phyloP scores from a whole-genome alignment of 2,113 vertebrate species.

The Hemibates koningsi region DNA sequence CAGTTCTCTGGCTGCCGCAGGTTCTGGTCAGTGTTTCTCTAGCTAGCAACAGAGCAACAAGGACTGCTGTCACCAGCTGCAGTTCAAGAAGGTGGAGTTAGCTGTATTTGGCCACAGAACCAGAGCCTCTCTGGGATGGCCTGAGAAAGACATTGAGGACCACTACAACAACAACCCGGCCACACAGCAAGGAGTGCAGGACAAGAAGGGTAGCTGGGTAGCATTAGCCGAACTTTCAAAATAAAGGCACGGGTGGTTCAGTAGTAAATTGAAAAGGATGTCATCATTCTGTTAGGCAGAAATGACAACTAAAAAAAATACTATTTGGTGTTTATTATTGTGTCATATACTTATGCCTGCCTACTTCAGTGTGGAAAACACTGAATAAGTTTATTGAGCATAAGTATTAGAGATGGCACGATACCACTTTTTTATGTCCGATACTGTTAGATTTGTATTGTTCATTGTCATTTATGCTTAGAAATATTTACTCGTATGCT shows the following conservation, averaged over 20 bases:
- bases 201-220: neutral
- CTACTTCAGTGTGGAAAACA: neutral
- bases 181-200: neutral
- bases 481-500: too few species aligned
- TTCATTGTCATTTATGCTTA: too few species aligned
- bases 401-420: neutral
- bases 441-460: neutral
- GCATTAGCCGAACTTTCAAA: neutral
- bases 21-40: neutral
- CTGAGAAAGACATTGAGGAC: neutral
- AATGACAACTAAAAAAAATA: neutral
- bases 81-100: too few species aligned
- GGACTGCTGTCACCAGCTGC: neutral
- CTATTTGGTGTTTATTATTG: neutral
- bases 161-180: neutral
- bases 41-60: neutral
- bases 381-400: neutral
- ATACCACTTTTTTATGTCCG: accelerated
- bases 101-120: neutral
- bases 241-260: neutral
- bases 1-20: neutral
- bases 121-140: neutral
- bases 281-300: neutral
- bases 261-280: neutral
- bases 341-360: neutral